Conservation (phyloP, 2,113 vertebrate species). For the Semicossyphus pulcher region DNA sequence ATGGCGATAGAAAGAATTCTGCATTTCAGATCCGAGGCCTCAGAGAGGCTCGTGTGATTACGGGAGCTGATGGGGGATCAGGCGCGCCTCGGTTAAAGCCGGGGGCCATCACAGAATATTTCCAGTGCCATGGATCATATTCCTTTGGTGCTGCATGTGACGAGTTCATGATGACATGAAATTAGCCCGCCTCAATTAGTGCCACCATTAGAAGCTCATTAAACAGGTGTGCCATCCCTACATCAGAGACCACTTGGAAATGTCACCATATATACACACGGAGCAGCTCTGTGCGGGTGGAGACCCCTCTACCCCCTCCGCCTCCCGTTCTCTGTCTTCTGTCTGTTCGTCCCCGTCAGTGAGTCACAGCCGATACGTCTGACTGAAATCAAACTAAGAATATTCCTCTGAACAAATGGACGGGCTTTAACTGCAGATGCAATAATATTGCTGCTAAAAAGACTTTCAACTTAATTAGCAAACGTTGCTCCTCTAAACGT, state of each 20-base stretch:
- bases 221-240: slow-evolving; percentile 66
- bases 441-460: too few species aligned
- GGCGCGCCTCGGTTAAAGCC: slow-evolving; percentile 4
- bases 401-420: too few species aligned
- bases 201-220: slow-evolving; percentile 73
- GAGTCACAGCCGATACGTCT: too few species aligned
- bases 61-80: slow-evolving; percentile 14
- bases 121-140: slow-evolving; percentile 34
- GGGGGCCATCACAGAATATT: slow-evolving; percentile 17
- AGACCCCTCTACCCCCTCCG: neutral
- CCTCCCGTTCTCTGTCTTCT: neutral
- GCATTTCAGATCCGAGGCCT: slow-evolving; percentile 2
- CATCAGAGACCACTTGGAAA: slow-evolving; percentile 63
- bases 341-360: neutral
- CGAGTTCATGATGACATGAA: slow-evolving; percentile 65
- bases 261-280: slow-evolving; percentile 41
- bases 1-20: neutral
- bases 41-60: slow-evolving; percentile 5
- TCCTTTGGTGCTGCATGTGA: slow-evolving; percentile 41
- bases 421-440: too few species aligned
- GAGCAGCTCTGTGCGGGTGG: slow-evolving; percentile 28
- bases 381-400: too few species aligned
- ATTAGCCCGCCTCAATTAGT: slow-evolving; percentile 71
- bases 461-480: too few species aligned
- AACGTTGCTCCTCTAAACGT: too few species aligned